Evolutionary conservation across 1,140 invertebrate genomes (phyloP), one percentile per base, ranked within the genome.

Genomic region (Drosophila funebris): DNA sequence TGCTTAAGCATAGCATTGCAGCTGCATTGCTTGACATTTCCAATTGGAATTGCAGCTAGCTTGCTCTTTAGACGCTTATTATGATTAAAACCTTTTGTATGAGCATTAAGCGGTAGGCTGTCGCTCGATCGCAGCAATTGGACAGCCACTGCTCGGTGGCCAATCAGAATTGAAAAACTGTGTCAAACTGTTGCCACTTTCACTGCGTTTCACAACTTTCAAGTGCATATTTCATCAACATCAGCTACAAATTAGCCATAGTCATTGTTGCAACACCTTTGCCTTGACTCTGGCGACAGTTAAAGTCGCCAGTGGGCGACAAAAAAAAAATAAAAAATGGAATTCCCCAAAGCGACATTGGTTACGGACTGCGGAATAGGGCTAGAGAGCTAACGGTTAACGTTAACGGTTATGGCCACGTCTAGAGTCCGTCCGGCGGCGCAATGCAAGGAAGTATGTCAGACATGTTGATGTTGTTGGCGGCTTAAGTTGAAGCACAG

Each of bases 371-470:
- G 24, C 1, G 4, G 46, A 11, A 31, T 50, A n/a, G 24, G 46
- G 31, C 31, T 33, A 2, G 31, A 27, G 24, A 3, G 24, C 24
- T 27, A n/a, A 29, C 27, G 5, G 6, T 29, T 29, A 31, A 2
- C 29, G 29, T 5, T 8, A 31, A 43, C 39, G 3, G 7, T 18
- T 18, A n/a, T n/a, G n/a, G n/a, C n/a, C n/a, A n/a, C n/a, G 16
- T 20, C 9, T 44, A 44, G 16, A 20, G 29, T 20, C 5, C 20
- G 4, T 24, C 29, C 18, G 37, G 4, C 29, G 27, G 20, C 22
- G 31, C 31, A 3, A 3, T 27, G 52, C 27, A 64, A 61, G 77
- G 70, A 77, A 77, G 77, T 77, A 74, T 80, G 77, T 80, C 74
- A 80, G 77, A 80, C 70, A 61, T 70, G 54, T 57, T 62, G 31